Base-by-base conservation (phyloP, 2,797 vertebrate genomes). In the Cephalopachus bancanus region DNA sequence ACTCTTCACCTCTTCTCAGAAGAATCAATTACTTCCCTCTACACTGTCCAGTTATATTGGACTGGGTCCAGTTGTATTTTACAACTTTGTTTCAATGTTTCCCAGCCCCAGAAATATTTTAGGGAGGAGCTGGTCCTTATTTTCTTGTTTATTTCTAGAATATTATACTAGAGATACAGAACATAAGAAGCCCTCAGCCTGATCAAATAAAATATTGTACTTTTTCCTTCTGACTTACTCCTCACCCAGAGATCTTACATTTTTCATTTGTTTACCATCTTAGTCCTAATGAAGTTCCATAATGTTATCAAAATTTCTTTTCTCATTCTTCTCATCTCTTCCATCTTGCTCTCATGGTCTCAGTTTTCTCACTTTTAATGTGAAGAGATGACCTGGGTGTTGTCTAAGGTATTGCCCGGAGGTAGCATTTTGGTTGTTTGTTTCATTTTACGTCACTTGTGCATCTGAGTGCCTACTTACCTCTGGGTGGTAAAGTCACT, bases 1-100 rank as follows among this genome's bases (percentile, higher is more conserved):
- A 30, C 72, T 20, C 17, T 1, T 62, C 19, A 1, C 1, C 5
- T 60, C n/a, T 67, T 69, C 81, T 12, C 30, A 7, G 51, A 44
- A 1, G 26, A 10, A 1, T 22, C 5, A 7, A 0, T 22, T 10
- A 10, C 7, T 9, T 4, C 19, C 28, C 10, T 30, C 10, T 2
- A 3, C 24, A 4, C 44, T 44, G 44, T 22, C 28, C 3, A 0
- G 10, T 30, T 28, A 19, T 7, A 6, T 44, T 24, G 44, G 44
- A 44, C 4, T 16, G 19, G 11, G 1, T 22, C 28, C 3, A 0
- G 10, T 30, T 28, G 14, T 7, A 4, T 44, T 24, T 57, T 11
- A 6, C 7, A 15, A 71, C 49, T 20, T 59, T 33, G 28, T 55
- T 33, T 30, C 37, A 37, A 14, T 8, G 9, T 44, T 67, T 67